Conservation (phyloP, 2,797 vertebrate species). For the Lithobates sylvaticus region DNA sequence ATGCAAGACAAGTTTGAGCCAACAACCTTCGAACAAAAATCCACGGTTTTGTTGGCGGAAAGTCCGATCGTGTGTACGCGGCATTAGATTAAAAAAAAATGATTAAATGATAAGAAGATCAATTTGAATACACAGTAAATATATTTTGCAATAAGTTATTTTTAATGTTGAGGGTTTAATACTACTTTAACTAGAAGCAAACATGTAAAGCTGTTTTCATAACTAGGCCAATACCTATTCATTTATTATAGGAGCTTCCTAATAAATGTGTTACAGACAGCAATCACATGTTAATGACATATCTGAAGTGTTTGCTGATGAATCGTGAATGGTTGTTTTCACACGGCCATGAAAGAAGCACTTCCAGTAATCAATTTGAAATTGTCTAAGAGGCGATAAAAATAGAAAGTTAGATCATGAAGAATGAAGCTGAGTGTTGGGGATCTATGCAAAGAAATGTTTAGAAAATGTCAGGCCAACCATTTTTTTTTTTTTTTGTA, state of each 20-base stretch:
- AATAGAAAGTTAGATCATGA: conserved; percentile 20
- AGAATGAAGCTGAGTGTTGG: conserved; percentile 1
- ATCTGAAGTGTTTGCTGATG: conserved; percentile 22
- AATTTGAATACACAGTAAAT: too few relatives aligned
- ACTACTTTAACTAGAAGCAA: neutral
- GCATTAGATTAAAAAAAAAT: too few relatives aligned
- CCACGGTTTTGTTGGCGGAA: too few relatives aligned
- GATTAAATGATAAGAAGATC: too few relatives aligned
- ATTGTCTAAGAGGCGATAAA: conserved; percentile 25
- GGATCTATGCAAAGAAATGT: neutral
- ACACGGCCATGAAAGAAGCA: neutral
- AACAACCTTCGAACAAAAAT: too few relatives aligned
- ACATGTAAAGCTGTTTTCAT: neutral
- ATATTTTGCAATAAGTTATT: too few relatives aligned
- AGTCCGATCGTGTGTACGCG: too few relatives aligned
- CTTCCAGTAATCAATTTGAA: conserved; percentile 38
- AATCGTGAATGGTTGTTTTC: conserved; percentile 28
- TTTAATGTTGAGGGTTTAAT: too few relatives aligned
- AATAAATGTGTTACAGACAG: neutral
- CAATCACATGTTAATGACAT: conserved; percentile 19
- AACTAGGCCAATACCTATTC: neutral
- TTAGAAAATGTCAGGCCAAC: neutral
- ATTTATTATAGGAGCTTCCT: neutral
- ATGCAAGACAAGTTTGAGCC: too few relatives aligned
- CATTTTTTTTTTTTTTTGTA: neutral